Percentiles rank a stretch among this genome's conserved stretches.
Evolutionary conservation across 2,888 invertebrate genomes (phyloP).

Genomic region (Lasius fuliginosus): DNA sequence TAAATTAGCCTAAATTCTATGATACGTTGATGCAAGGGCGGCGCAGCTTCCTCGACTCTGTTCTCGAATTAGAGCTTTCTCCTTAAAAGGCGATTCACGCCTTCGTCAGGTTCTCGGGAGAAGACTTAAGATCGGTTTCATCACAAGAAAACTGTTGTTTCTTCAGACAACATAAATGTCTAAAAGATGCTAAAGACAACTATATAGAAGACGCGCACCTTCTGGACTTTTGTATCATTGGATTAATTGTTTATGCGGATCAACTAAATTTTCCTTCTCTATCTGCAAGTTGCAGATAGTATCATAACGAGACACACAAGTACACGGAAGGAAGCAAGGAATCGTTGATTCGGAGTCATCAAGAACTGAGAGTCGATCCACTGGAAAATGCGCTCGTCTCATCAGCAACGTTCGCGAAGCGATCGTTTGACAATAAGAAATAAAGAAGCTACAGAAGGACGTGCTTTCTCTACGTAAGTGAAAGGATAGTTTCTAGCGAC

Average conservation of each 20-base stretch:
- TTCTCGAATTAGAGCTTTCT: not conserved
- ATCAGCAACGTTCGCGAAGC: conserved; percentile 23
- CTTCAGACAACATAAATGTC: not conserved
- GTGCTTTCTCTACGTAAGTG: not conserved
- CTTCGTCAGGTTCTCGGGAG: not conserved
- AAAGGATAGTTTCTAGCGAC: conserved; percentile 3
- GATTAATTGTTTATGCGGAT: not conserved
- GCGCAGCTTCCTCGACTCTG: conserved; percentile 1
- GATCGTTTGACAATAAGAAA: conserved; percentile 13
- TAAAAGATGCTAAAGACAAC: not conserved
- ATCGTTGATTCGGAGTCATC: not conserved
- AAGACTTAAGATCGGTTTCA: not conserved
- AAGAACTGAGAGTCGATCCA: not conserved
- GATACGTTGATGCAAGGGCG: not conserved
- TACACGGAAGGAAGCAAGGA: not conserved
- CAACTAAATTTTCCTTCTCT: not conserved
- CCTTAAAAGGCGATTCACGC: not conserved
- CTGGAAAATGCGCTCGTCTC: not conserved
- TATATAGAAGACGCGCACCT: not conserved
- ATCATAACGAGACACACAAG: not conserved
- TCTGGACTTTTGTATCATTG: not conserved
- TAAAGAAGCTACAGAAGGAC: not conserved
- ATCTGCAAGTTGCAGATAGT: not conserved
- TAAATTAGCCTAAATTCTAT: conserved; percentile 1
- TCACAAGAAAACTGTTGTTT: not conserved